phyloP scores from a whole-genome alignment of 2,113 vertebrate species.

The Brachyistius frenatus region DNA sequence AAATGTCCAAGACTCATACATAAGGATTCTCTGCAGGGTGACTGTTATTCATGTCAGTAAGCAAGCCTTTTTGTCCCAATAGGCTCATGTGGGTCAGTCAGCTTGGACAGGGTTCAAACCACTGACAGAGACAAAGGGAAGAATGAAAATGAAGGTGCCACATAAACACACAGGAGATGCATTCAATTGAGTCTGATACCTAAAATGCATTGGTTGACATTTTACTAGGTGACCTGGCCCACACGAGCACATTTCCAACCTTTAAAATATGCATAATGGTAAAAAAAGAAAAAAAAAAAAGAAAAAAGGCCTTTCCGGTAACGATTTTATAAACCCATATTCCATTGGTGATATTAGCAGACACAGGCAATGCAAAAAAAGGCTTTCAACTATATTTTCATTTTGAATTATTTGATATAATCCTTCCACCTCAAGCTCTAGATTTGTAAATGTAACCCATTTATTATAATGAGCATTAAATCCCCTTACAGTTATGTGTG shows the following conservation, averaged over 20 bases:
- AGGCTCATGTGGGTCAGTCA: constrained; percentile 30
- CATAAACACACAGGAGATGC: constrained; percentile 23
- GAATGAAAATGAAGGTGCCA: constrained; percentile 34
- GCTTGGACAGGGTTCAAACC: constrained; percentile 11
- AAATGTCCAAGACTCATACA: constrained; percentile 2
- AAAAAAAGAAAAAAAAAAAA: neutral
- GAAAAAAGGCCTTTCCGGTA: neutral
- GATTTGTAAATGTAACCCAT: constrained; percentile 67
- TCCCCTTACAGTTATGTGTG: constrained; percentile 64
- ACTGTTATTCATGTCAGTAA: constrained; percentile 20
- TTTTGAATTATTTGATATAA: constrained; percentile 58
- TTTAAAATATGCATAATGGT: constrained; percentile 39
- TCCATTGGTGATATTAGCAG: constrained; percentile 25
- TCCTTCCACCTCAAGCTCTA: constrained; percentile 63
- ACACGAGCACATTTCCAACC: constrained; percentile 24
- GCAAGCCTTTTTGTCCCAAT: constrained; percentile 12
- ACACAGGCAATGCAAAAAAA: constrained; percentile 28
- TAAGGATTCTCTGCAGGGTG: constrained; percentile 12
- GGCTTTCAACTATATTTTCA: constrained; percentile 42
- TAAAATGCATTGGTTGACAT: constrained; percentile 19
- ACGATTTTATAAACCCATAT: constrained; percentile 31
- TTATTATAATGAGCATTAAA: constrained; percentile 79
- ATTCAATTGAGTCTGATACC: constrained; percentile 1
- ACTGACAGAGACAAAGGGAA: constrained; percentile 7
- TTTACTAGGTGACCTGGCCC: constrained; percentile 26